Evolutionary conservation across 2,113 vertebrate species (phyloP).

Genomic region (Theropithecus gelada): DNA sequence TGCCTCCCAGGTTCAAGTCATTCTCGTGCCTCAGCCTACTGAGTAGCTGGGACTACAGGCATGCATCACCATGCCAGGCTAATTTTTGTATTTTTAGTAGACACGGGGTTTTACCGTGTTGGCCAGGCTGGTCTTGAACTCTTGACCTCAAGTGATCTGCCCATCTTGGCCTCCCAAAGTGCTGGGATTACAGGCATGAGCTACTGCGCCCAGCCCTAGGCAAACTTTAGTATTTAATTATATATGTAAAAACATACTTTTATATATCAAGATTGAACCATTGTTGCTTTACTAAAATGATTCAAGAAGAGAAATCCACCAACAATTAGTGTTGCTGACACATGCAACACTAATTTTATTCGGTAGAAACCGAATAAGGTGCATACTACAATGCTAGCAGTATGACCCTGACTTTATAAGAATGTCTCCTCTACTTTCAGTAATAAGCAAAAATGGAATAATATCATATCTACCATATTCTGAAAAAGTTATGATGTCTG

Average conservation of each 20-base stretch:
- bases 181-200: too few species aligned
- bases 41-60: neutral
- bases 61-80: neutral
- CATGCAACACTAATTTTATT: too few species aligned
- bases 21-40: neutral
- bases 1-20: neutral
- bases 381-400: neutral
- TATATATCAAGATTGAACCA: neutral
- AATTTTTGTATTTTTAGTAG: too few species aligned
- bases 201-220: too few species aligned
- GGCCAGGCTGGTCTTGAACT: neutral
- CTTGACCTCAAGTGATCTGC: neutral
- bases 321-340: rapidly evolving
- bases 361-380: rapidly evolving
- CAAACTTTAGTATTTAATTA: neutral
- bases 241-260: neutral
- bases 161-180: too few species aligned
- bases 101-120: too few species aligned
- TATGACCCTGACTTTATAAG: rapidly evolving
- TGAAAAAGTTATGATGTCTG: neutral
- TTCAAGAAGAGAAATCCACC: rapidly evolving
- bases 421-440: too few species aligned
- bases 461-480: too few species aligned
- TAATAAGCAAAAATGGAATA: neutral
- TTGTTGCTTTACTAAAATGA: neutral